Evolutionary conservation across 2,113 vertebrate species (phyloP).

Genomic region (Corythaeola cristata): DNA sequence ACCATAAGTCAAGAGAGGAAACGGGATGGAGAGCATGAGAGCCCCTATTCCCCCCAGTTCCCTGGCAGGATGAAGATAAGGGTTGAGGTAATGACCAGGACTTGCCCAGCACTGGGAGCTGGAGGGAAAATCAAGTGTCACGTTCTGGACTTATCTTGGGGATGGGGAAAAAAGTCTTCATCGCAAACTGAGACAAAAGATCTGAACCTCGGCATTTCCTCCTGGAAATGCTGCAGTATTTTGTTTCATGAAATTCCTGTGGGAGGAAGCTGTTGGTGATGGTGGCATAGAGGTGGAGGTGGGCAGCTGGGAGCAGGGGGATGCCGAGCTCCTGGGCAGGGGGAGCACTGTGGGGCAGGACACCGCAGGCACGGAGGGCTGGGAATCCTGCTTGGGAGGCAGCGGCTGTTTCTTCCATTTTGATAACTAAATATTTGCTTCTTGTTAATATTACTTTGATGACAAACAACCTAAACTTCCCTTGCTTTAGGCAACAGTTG

Average conservation of each 20-base stretch:
- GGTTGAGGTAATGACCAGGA: neutral
- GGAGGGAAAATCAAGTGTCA: neutral
- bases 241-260: rapidly evolving
- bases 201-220: neutral
- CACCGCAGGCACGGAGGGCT: neutral
- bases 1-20: rapidly evolving
- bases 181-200: neutral
- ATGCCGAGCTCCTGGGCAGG: neutral
- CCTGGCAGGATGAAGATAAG: neutral
- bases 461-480: neutral
- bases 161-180: neutral
- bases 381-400: neutral
- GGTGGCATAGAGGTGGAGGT: neutral
- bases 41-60: too few relatives aligned
- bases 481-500: neutral
- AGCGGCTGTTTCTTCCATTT: neutral
- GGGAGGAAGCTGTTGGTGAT: neutral
- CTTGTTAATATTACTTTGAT: neutral
- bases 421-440: neutral
- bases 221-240: neutral
- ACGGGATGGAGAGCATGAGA: neutral
- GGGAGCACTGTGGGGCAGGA: neutral
- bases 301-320: neutral
- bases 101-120: neutral
- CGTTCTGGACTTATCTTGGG: neutral